Percentiles rank a stretch among this genome's conserved stretches.
Evolutionary conservation across 1,140 invertebrate genomes (phyloP).

Genomic region (Agrilus planipennis): DNA sequence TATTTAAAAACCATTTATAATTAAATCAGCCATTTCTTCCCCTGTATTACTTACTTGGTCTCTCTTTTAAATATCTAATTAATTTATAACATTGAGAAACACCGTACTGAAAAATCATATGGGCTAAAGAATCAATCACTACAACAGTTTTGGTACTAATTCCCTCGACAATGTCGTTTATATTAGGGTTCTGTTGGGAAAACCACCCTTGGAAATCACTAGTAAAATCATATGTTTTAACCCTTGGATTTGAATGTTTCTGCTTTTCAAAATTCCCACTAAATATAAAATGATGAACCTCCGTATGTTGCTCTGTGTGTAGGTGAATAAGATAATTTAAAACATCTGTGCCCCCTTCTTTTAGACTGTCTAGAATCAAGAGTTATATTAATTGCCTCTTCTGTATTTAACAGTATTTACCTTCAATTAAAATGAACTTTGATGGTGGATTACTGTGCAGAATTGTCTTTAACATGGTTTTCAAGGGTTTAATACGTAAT

Average conservation of each 20-base stretch:
- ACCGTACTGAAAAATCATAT: constrained; percentile 23
- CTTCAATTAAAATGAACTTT: constrained; percentile 28
- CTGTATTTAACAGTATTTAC: constrained; percentile 12
- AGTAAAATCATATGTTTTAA: constrained; percentile 20
- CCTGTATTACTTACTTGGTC: constrained; percentile 2
- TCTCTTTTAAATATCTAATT: constrained; percentile 12
- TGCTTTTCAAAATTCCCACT: constrained; percentile 18
- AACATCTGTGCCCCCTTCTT: constrained; percentile 18
- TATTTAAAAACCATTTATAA: too few species aligned
- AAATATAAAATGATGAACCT: constrained; percentile 25
- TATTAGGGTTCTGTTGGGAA: neutral
- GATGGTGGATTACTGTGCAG: constrained; percentile 20
- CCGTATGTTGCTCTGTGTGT: constrained; percentile 13
- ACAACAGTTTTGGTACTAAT: constrained; percentile 15
- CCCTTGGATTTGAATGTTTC: constrained; percentile 8
- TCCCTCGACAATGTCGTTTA: constrained; percentile 7
- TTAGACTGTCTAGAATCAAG: constrained; percentile 24
- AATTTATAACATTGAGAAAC: constrained; percentile 19
- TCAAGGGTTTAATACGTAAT: too few species aligned
- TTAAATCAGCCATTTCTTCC: too few species aligned
- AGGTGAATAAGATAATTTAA: constrained; percentile 19
- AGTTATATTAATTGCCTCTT: constrained; percentile 5
- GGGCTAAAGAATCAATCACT: constrained; percentile 27
- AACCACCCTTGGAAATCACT: constrained; percentile 13
- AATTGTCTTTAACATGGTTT: constrained; percentile 25